phyloP scores from a whole-genome alignment of 2,888 invertebrate species.

The Diaphora mendica region DNA sequence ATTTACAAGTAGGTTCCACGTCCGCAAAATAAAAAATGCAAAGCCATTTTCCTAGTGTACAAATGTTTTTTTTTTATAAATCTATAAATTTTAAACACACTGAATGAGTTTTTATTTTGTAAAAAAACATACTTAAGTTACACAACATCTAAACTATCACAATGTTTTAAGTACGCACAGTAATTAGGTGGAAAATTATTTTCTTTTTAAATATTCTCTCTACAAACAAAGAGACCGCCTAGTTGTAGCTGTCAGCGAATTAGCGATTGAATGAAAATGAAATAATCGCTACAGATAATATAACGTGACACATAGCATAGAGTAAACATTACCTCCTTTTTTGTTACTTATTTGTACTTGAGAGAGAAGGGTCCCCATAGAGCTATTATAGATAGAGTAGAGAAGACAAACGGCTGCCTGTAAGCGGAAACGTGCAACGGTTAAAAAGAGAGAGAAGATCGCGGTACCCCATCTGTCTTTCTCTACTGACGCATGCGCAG shows the following conservation, averaged over 20 bases:
- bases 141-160: slow-evolving; percentile 21
- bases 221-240: not conserved
- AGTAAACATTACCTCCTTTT: not conserved
- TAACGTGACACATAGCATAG: not conserved
- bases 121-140: slow-evolving; percentile 25
- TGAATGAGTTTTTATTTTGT: slow-evolving; percentile 10
- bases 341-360: not conserved
- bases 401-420: too few species aligned
- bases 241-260: not conserved
- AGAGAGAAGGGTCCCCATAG: not conserved
- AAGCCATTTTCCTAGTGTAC: slow-evolving; percentile 40
- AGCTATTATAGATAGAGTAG: too few species aligned
- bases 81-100: slow-evolving; percentile 28
- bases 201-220: slow-evolving; percentile 8
- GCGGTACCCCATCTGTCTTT: too few species aligned
- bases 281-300: not conserved
- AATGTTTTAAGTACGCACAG: slow-evolving; percentile 21
- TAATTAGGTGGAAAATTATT: slow-evolving; percentile 25
- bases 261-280: too few species aligned
- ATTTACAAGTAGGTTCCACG: slow-evolving; percentile 44
- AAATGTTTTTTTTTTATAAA: slow-evolving; percentile 20
- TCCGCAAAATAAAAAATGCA: slow-evolving; percentile 47
- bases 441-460: too few species aligned
- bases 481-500: too few species aligned
- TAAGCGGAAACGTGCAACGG: too few species aligned